Conservation (phyloP, 2,113 vertebrate genomes). For the Hippocampus mohnikei region DNA sequence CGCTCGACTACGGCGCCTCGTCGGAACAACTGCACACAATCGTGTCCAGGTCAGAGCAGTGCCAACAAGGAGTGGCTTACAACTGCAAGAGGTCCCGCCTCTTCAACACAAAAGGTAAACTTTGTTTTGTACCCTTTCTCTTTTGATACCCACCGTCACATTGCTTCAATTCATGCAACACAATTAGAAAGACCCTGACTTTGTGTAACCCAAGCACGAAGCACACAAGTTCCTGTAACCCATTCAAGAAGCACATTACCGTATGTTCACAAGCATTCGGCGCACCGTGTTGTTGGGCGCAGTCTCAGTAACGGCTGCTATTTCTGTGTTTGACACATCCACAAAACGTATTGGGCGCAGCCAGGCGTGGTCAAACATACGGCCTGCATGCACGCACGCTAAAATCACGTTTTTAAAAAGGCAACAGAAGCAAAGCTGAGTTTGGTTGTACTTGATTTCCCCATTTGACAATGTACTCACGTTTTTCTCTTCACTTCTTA, state of each 20-base stretch:
- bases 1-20: constrained; percentile 80
- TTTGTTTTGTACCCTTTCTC: background rate
- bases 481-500: too few relatives aligned
- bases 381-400: too few relatives aligned
- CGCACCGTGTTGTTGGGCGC: too few relatives aligned
- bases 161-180: background rate
- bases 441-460: too few relatives aligned
- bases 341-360: too few relatives aligned
- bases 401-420: too few relatives aligned
- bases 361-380: too few relatives aligned
- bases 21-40: constrained; percentile 83
- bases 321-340: too few relatives aligned
- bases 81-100: constrained; percentile 87
- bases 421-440: too few relatives aligned
- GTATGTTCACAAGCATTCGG: too few relatives aligned
- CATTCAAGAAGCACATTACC: background rate
- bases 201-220: background rate
- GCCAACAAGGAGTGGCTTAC: constrained; percentile 90
- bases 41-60: constrained; percentile 82
- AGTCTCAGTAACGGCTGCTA: too few relatives aligned
- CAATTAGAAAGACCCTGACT: background rate
- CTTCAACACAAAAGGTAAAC: constrained; percentile 85
- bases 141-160: background rate
- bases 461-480: too few relatives aligned
- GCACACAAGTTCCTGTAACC: background rate